Conservation (phyloP, 1,140 invertebrate genomes). For the Eufriesea mexicana region DNA sequence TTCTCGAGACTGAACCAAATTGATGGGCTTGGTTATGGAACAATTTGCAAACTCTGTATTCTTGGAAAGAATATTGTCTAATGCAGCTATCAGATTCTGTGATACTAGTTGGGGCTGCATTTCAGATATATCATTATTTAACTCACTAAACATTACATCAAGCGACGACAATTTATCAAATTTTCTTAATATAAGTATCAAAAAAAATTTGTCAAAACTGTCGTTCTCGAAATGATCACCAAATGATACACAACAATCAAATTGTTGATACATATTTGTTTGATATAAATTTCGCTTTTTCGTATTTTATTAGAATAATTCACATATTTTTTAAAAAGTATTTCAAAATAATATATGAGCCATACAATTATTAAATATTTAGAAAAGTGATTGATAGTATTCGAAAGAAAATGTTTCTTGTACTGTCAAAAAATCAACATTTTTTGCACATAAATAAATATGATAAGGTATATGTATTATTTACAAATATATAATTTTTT, state of each 20-base stretch:
- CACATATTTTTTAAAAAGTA: constrained; percentile 24
- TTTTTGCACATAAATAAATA: background rate
- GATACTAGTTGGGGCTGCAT: constrained; percentile 72
- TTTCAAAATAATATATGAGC: constrained; percentile 27
- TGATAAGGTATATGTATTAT: background rate
- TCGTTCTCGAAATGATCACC: constrained; percentile 41
- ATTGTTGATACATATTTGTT: constrained; percentile 34
- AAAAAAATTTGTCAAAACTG: constrained; percentile 60
- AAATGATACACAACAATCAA: constrained; percentile 54
- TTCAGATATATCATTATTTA: constrained; percentile 65
- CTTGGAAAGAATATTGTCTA: constrained; percentile 75
- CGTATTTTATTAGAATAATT: constrained; percentile 30
- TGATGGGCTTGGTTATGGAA: constrained; percentile 71
- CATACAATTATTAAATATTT: constrained; percentile 13
- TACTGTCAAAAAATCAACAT: background rate
- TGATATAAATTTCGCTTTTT: constrained; percentile 17
- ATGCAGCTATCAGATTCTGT: constrained; percentile 75
- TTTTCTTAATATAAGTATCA: background rate
- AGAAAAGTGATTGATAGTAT: constrained; percentile 25
- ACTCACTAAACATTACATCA: constrained; percentile 35
- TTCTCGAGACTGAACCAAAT: constrained; percentile 72
- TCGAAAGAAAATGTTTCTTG: background rate
- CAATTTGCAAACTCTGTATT: constrained; percentile 74
- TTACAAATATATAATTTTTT: background rate
- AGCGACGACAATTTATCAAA: constrained; percentile 60